Base-by-base conservation (phyloP, 2,797 vertebrate genomes). In the Chaenodraco wilsoni region DNA sequence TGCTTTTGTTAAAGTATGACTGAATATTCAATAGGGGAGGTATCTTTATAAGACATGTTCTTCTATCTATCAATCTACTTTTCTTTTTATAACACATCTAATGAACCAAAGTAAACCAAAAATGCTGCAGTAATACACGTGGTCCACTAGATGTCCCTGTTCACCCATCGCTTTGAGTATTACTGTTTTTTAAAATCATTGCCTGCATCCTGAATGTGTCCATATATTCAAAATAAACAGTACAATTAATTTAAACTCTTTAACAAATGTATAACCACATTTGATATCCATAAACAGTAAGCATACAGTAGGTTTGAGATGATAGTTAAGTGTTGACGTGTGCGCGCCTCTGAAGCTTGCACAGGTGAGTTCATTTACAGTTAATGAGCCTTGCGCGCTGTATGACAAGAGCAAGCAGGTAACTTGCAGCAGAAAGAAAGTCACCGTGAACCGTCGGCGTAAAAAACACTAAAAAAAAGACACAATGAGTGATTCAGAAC, bases 351-450 rank as follows among this genome's bases (percentile, higher is more conserved):
- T 4, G 41, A 56, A 0, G 8, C 55, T 1, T 75, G 51, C 91
- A 54, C 91, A 92, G 88, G 88, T 92, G 91, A 80, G 66, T 68
- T 78, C 64, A 84, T 23, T 93, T 92, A 89, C 71, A 21, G 72
- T 71, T 80, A 82, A 92, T 78, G 66, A 92, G 63, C 54, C 0
- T 55, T 54, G 7, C 4, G 12, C 43, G 1, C 31, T 0, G 49
- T 44, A 51, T 60, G 73, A 65, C 5, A 2, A 64, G 46, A 75
- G 73, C 64, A 68, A 80, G 44, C 77, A 72, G 72, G 76, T 27
- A 64, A 72, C 40, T 16, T 2, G 31, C 3, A 60, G 27, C 41
- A 65, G 21, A 31, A 46, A 44, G 68, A 64, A 62, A 82, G 56
- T 78, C 23, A 57, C n/a, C 13, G 58, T 21, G 41, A 78, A 49